A percentile compares a stretch with the other conserved stretches of the same genome.
Evolutionary conservation across 2,888 invertebrate genomes (phyloP).

Genomic region (Creontiades dilutus): DNA sequence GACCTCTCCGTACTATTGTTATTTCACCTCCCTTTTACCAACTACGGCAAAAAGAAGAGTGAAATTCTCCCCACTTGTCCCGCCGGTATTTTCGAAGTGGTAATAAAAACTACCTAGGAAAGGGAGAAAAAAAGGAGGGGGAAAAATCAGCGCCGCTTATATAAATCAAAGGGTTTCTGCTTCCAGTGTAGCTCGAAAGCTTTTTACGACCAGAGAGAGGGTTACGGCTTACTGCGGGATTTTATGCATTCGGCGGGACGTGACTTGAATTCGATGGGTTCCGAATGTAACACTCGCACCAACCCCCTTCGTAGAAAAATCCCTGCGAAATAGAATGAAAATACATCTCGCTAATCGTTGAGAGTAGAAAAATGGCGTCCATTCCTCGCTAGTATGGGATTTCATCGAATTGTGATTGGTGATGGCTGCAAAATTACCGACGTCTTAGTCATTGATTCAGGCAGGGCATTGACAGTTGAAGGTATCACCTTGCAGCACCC

Average conservation of each 20-base stretch:
- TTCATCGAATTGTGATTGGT: too few relatives aligned
- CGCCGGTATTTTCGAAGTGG: not conserved
- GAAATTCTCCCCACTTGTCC: not conserved
- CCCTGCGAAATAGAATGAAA: not conserved
- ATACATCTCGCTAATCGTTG: not conserved
- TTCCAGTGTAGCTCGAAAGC: too few relatives aligned
- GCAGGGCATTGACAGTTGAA: too few relatives aligned
- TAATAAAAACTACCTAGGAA: not conserved
- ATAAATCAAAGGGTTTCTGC: slow-evolving; percentile 43
- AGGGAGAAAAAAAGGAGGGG: not conserved
- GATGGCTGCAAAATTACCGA: too few relatives aligned
- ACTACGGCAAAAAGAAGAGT: not conserved
- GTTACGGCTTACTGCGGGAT: slow-evolving; percentile 40
- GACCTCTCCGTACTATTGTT: not conserved
- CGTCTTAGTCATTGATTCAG: too few relatives aligned
- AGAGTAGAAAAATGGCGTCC: too few relatives aligned
- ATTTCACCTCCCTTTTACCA: not conserved
- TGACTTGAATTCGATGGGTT: slow-evolving; percentile 42
- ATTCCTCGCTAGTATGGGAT: too few relatives aligned
- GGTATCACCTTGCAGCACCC: too few relatives aligned
- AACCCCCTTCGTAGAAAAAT: not conserved
- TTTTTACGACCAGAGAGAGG: slow-evolving; percentile 39
- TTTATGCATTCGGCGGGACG: slow-evolving; percentile 60
- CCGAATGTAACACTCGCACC: not conserved
- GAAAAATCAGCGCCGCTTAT: slow-evolving; percentile 10